Conservation (phyloP, 1,140 invertebrate species). For the Armadillidium nasatum region DNA sequence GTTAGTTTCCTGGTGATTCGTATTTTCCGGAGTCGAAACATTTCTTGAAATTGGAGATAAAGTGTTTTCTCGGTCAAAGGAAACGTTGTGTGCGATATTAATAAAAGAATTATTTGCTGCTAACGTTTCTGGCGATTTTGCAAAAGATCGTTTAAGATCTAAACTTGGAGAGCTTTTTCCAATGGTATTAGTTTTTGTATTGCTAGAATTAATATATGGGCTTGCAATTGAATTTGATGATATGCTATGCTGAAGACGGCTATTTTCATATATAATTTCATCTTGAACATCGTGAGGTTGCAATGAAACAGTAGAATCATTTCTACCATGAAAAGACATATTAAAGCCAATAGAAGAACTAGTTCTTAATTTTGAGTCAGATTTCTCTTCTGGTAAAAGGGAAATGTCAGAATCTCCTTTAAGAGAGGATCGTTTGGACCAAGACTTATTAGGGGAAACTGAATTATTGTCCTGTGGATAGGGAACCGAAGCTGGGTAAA, state of each 20-base stretch:
- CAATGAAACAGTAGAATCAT: constrained; percentile 26
- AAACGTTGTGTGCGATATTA: constrained; percentile 14
- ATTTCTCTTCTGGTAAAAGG: constrained; percentile 37
- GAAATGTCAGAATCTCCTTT: constrained; percentile 30
- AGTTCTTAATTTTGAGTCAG: constrained; percentile 32
- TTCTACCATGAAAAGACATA: constrained; percentile 31
- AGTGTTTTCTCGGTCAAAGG: constrained; percentile 28
- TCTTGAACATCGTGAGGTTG: too few relatives aligned
- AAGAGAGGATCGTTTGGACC: constrained; percentile 29
- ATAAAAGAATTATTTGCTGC: not conserved
- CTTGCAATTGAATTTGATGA: not conserved
- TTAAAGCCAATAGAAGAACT: constrained; percentile 32
- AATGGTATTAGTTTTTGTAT: not conserved
- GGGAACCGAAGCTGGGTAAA: constrained; percentile 41
- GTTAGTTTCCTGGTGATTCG: constrained; percentile 33
- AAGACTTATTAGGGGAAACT: not conserved
- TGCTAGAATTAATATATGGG: not conserved
- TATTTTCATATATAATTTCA: not conserved
- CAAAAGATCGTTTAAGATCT: not conserved
- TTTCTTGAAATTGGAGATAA: not conserved
- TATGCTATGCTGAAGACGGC: not conserved
- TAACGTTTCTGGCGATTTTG: not conserved
- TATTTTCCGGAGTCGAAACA: constrained; percentile 17
- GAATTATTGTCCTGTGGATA: constrained; percentile 30
- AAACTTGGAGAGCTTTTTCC: not conserved